phyloP scores from a whole-genome alignment of 2,797 vertebrate genomes.

The Hippopotamyrus pictus region DNA sequence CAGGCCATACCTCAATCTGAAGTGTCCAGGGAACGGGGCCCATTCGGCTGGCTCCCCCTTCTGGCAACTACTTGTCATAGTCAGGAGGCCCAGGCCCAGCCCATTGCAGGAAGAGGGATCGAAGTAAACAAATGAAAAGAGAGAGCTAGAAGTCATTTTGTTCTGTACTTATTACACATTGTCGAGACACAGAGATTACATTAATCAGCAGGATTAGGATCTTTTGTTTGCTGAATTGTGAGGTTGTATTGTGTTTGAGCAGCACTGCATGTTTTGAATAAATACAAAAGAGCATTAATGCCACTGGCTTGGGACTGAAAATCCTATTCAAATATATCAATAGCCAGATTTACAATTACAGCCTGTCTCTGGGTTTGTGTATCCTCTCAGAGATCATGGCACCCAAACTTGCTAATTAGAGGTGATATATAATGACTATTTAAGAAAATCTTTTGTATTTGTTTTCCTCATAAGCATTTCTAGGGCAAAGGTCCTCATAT shows the following conservation, averaged over 20 bases:
- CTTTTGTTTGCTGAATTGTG: background rate
- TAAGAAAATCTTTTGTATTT: background rate
- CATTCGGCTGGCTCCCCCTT: background rate
- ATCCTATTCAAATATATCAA: constrained; percentile 7
- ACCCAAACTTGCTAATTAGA: background rate
- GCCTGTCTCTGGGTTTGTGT: background rate
- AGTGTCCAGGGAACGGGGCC: background rate
- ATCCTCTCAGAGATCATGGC: background rate
- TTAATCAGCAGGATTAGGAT: background rate
- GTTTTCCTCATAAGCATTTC: background rate
- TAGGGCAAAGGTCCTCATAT: background rate
- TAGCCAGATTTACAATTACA: background rate
- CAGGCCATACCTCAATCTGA: background rate
- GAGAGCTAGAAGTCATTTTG: background rate
- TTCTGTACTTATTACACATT: background rate
- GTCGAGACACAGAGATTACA: background rate
- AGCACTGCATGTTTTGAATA: background rate
- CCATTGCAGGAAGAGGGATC: background rate
- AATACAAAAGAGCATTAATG: background rate
- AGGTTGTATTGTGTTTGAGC: background rate
- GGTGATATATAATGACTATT: background rate
- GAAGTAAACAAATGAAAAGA: background rate
- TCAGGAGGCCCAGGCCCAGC: background rate
- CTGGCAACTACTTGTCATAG: background rate
- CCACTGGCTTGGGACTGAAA: background rate